A percentile compares a stretch with the other conserved stretches of the same genome.
Conservation (phyloP, 2,113 vertebrate species). For the Peromyscus maniculatus region DNA sequence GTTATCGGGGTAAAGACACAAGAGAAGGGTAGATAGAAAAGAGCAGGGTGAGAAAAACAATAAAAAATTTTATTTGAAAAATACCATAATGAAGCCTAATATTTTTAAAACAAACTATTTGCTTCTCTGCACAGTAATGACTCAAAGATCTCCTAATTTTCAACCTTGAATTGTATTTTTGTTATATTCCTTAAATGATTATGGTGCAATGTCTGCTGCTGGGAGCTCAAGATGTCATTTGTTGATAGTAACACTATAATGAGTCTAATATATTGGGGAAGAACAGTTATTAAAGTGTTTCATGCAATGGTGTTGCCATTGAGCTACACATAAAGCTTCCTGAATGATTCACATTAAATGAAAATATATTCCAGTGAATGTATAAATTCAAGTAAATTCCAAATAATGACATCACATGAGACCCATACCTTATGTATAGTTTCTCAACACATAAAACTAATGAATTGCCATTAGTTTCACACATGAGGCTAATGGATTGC, state of each 20-base stretch:
- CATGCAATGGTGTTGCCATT: not conserved
- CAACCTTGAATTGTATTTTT: conserved; percentile 28
- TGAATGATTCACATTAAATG: conserved; percentile 12
- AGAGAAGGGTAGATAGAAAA: not conserved
- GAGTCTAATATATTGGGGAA: conserved; percentile 57
- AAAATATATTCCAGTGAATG: conserved; percentile 6
- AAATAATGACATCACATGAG: conserved; percentile 34
- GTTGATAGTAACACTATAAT: conserved; percentile 24
- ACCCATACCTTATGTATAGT: not conserved
- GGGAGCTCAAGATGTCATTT: conserved; percentile 36
- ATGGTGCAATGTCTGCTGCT: not conserved
- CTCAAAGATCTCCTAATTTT: not conserved
- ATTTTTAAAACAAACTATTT: not conserved
- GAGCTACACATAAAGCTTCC: conserved; percentile 42
- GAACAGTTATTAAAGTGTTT: conserved; percentile 30
- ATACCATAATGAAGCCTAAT: not conserved
- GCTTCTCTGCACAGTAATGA: not conserved
- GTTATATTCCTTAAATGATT: not conserved
- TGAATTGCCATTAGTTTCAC: conserved; percentile 21
- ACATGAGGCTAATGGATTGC: conserved; percentile 11
- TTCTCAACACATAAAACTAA: conserved; percentile 25
- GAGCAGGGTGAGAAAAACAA: not conserved
- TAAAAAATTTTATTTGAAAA: not conserved
- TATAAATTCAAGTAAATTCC: conserved; percentile 25
- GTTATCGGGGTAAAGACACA: too few relatives aligned